Evolutionary conservation across 2,113 vertebrate species (phyloP).

Genomic region (Scortum barcoo): DNA sequence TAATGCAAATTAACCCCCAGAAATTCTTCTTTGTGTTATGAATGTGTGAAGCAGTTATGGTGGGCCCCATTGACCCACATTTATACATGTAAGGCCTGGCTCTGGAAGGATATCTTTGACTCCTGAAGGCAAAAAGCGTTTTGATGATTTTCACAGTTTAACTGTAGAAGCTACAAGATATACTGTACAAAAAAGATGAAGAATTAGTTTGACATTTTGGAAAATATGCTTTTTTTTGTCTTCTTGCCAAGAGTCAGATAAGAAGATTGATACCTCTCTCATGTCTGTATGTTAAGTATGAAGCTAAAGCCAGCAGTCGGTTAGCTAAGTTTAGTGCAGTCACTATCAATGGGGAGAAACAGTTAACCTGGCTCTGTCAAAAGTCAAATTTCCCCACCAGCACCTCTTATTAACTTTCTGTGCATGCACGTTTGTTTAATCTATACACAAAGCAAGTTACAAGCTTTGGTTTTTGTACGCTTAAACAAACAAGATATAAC

Average conservation of each 20-base stretch:
- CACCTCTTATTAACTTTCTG: background rate
- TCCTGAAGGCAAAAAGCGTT: background rate
- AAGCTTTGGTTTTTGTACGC: too few relatives aligned
- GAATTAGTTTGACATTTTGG: background rate
- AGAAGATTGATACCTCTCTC: too few relatives aligned
- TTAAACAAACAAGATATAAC: too few relatives aligned
- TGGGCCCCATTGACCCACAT: slow-evolving; percentile 41
- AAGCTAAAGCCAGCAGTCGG: background rate
- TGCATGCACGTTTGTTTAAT: background rate
- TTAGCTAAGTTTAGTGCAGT: background rate
- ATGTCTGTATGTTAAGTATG: background rate
- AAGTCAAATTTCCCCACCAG: background rate
- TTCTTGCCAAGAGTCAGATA: background rate
- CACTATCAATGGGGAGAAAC: background rate
- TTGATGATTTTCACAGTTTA: background rate
- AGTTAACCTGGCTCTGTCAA: background rate
- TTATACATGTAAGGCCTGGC: slow-evolving; percentile 17
- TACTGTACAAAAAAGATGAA: background rate
- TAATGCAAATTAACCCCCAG: slow-evolving; percentile 74
- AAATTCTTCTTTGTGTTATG: slow-evolving; percentile 63
- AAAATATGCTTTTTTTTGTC: background rate
- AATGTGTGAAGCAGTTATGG: slow-evolving; percentile 60
- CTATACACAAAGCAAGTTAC: background rate
- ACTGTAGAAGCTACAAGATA: background rate
- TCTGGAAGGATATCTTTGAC: slow-evolving; percentile 4